Evolutionary conservation across 2,113 vertebrate species (phyloP).

Genomic region (Petrocephalus microphthalmus): DNA sequence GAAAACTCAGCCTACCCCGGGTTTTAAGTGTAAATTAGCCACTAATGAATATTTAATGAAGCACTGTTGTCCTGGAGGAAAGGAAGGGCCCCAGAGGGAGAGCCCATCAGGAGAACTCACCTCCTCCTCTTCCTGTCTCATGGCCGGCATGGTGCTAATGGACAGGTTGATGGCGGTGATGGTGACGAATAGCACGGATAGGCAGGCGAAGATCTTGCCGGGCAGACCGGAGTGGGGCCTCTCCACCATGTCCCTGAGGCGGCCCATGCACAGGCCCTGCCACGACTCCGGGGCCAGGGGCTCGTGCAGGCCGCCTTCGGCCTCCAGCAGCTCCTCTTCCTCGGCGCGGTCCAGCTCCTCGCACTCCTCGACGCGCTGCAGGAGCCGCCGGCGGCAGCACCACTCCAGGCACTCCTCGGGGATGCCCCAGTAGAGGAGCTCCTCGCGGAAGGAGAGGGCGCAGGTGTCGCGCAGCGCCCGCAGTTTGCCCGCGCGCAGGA

Average conservation of each 20-base stretch:
- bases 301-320: constrained; percentile 57
- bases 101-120: constrained; percentile 59
- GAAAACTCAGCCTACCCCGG: not conserved
- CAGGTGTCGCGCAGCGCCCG: constrained; percentile 88
- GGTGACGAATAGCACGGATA: constrained; percentile 94
- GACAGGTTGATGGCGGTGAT: constrained; percentile 94
- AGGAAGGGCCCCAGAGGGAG: not conserved
- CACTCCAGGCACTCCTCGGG: constrained; percentile 87
- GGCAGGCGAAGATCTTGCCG: constrained; percentile 92
- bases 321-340: constrained; percentile 66
- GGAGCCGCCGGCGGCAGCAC: constrained; percentile 85
- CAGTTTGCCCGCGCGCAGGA: constrained; percentile 85
- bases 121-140: constrained; percentile 89
- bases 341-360: constrained; percentile 77
- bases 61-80: not conserved
- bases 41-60: not conserved
- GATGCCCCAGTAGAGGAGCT: constrained; percentile 95
- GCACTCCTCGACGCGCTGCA: constrained; percentile 89
- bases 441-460: constrained; percentile 89
- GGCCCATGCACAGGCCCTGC: constrained; percentile 73
- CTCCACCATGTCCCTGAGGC: constrained; percentile 95
- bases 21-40: not conserved
- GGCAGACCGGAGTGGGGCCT: constrained; percentile 92
- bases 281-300: constrained; percentile 54
- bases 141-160: constrained; percentile 93